A percentile compares a stretch with the other conserved stretches of the same genome.
phyloP scores from a whole-genome alignment of 2,888 invertebrate species.

The Erebia epiphron region DNA sequence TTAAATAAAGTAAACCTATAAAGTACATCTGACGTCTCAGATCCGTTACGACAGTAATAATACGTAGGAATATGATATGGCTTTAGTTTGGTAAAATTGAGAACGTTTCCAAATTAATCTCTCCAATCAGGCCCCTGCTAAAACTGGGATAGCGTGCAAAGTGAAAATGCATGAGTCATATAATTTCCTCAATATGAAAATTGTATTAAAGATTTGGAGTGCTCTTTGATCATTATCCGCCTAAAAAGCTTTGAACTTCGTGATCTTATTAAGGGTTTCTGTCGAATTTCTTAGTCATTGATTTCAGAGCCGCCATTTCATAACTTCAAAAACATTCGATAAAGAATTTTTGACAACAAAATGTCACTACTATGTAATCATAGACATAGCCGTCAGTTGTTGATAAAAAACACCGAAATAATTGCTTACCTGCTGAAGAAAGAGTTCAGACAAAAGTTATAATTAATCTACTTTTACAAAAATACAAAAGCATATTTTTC shows the following conservation, averaged over 20 bases:
- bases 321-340: neutral
- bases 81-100: neutral
- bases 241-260: constrained; percentile 38
- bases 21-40: too few relatives aligned
- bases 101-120: neutral
- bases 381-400: too few relatives aligned
- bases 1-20: too few relatives aligned
- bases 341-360: neutral
- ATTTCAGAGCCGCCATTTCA: constrained; percentile 37
- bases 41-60: too few relatives aligned
- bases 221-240: constrained; percentile 27
- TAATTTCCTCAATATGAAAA: constrained; percentile 22
- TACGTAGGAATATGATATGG: too few relatives aligned
- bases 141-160: neutral
- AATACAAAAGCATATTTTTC: too few relatives aligned
- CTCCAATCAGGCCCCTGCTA: neutral
- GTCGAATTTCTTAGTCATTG: constrained; percentile 50
- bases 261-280: constrained; percentile 51
- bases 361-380: too few relatives aligned
- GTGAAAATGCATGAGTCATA: neutral
- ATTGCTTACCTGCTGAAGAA: too few relatives aligned
- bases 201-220: constrained; percentile 31
- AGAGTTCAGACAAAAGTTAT: too few relatives aligned
- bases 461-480: too few relatives aligned
- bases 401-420: too few relatives aligned